A percentile compares a stretch with the other conserved stretches of the same genome.
phyloP scores from a whole-genome alignment of 2,113 vertebrate genomes.

The Rynchops niger region DNA sequence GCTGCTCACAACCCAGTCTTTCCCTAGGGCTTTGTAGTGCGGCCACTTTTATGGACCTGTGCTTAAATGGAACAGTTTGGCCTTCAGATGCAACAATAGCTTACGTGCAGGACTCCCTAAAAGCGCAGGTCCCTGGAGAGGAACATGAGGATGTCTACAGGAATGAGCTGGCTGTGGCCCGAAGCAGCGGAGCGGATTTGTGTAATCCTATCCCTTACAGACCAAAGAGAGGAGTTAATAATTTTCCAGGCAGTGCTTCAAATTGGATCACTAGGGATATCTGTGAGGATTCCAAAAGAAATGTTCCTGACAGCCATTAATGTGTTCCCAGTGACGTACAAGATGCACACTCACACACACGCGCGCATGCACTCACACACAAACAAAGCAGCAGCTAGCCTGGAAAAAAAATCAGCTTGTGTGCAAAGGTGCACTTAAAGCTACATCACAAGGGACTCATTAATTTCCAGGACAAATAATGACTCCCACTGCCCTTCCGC shows the following conservation, averaged over 20 bases:
- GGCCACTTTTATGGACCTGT: neutral
- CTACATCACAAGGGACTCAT: neutral
- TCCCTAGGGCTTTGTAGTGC: neutral
- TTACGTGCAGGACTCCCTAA: constrained; percentile 44
- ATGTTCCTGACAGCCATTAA: constrained; percentile 6
- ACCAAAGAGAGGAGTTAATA: constrained; percentile 32
- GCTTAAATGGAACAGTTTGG: constrained; percentile 22
- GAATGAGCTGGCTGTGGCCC: constrained; percentile 16
- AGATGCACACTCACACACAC: neutral
- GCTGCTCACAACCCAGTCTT: neutral
- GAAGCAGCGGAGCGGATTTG: neutral
- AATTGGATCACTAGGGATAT: constrained; percentile 48
- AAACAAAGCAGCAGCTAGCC: neutral
- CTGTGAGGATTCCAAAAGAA: constrained; percentile 41
- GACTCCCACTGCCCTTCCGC: neutral
- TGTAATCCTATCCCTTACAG: constrained; percentile 18
- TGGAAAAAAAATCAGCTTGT: neutral
- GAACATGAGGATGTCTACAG: neutral
- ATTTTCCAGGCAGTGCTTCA: constrained; percentile 68
- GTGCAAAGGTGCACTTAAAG: neutral
- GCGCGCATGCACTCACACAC: neutral
- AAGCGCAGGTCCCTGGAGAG: neutral
- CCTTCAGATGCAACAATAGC: constrained; percentile 4
- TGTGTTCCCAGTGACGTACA: constrained; percentile 40
- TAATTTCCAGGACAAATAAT: neutral